phyloP scores from a whole-genome alignment of 1,140 invertebrate species.

The Rhizoglyphus robini region DNA sequence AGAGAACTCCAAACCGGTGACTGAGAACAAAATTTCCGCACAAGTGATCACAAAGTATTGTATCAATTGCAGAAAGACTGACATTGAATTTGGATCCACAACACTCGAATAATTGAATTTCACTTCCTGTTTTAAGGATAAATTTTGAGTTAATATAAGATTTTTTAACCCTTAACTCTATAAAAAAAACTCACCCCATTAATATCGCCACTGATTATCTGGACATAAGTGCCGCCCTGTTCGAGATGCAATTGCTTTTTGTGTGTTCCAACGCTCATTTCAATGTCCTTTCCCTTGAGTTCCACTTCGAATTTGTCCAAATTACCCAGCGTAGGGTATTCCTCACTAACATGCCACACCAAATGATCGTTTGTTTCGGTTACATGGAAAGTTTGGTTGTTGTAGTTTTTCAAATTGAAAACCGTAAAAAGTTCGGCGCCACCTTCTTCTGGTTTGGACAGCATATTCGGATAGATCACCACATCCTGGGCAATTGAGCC shows the following conservation, averaged over 20 bases:
- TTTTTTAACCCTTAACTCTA: background rate
- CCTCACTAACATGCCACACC: background rate
- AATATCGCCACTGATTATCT: background rate
- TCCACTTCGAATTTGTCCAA: background rate
- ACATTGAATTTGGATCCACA: background rate
- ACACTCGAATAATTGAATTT: background rate
- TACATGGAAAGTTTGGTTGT: background rate
- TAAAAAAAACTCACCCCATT: background rate
- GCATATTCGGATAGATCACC: background rate
- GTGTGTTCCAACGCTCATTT: background rate
- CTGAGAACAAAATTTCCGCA: constrained; percentile 71
- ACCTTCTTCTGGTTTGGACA: constrained; percentile 10
- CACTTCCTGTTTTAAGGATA: background rate
- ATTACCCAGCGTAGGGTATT: background rate
- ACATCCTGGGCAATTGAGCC: background rate
- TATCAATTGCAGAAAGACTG: constrained; percentile 40
- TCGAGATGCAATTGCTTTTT: background rate
- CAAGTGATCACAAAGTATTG: constrained; percentile 73
- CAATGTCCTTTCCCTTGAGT: background rate
- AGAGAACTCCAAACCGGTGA: constrained; percentile 80
- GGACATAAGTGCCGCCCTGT: constrained; percentile 1
- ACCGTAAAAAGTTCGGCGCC: background rate
- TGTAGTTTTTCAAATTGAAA: constrained; percentile 1
- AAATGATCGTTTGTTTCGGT: background rate
- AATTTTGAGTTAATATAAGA: background rate